Percentiles rank a stretch among this genome's conserved stretches.
phyloP scores from a whole-genome alignment of 2,888 invertebrate genomes.

The Thera obeliscata region DNA sequence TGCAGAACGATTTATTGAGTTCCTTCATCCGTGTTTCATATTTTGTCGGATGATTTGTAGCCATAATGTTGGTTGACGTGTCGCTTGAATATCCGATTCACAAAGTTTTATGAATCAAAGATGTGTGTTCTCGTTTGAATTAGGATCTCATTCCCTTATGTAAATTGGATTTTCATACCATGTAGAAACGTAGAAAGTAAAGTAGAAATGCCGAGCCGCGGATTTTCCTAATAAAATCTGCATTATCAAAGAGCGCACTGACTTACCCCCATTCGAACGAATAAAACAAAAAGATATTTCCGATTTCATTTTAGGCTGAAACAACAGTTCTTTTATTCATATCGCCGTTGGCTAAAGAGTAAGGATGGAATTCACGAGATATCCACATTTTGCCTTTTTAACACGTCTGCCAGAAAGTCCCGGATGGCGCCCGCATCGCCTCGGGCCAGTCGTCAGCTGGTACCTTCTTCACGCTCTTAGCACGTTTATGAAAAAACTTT shows the following conservation, averaged over 20 bases:
- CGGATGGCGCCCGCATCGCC: constrained; percentile 66
- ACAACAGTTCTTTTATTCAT: constrained; percentile 58
- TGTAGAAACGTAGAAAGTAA: constrained; percentile 3
- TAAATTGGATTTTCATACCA: constrained; percentile 3
- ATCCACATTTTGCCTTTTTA: constrained; percentile 73
- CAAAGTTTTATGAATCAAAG: constrained; percentile 15
- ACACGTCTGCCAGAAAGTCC: constrained; percentile 78
- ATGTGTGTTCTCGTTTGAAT: constrained; percentile 4
- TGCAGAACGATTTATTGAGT: constrained; percentile 46
- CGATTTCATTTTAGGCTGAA: constrained; percentile 41
- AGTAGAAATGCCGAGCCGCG: background rate
- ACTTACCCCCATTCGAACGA: constrained; percentile 22
- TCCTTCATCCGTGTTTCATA: constrained; percentile 35
- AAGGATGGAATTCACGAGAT: constrained; percentile 72
- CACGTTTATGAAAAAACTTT: constrained; percentile 83
- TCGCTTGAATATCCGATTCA: constrained; percentile 14
- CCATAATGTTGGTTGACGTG: constrained; percentile 21
- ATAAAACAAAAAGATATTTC: constrained; percentile 35
- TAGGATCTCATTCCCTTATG: background rate
- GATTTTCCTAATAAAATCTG: constrained; percentile 11
- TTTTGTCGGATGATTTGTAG: constrained; percentile 22
- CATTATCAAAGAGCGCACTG: constrained; percentile 21
- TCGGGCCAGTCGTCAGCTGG: constrained; percentile 78
- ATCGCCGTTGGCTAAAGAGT: constrained; percentile 62
- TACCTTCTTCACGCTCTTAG: constrained; percentile 64